Percentiles rank a stretch among this genome's conserved stretches.
These are phyloP conservation scores for Aethes cnicana DNA, from an alignment of 2,888 invertebrate genomes.

Conservation along the genomic window DNA sequence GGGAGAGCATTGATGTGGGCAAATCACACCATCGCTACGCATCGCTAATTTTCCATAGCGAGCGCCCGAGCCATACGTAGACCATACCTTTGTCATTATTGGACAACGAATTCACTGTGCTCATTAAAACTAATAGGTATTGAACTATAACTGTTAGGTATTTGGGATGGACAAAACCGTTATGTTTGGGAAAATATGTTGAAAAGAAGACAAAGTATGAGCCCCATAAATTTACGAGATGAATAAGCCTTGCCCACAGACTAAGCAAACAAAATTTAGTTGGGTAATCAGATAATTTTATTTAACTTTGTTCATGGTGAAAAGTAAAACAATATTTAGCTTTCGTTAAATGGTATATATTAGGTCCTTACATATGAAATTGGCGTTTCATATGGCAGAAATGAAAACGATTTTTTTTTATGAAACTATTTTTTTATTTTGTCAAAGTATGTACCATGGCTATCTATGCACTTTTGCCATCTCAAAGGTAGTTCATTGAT, in stretches of 20 bases:
- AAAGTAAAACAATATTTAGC: neutral
- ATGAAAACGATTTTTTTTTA: no score
- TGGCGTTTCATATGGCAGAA: no score
- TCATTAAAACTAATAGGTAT: constrained; percentile 42
- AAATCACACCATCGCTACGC: constrained; percentile 80
- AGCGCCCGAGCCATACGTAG: constrained; percentile 59
- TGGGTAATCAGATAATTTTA: neutral
- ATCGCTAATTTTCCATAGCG: constrained; percentile 75
- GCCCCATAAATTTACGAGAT: constrained; percentile 13
- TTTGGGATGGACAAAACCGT: constrained; percentile 22
- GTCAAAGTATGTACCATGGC: no score
- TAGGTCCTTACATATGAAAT: no score
- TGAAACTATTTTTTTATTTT: no score
- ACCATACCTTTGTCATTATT: constrained; percentile 50
- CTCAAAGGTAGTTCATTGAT: no score
- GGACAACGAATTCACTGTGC: constrained; percentile 46
- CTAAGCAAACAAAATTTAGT: constrained; percentile 1
- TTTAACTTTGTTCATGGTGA: constrained; percentile 3
- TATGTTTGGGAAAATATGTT: constrained; percentile 20
- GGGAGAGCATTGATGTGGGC: constrained; percentile 78
- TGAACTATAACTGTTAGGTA: constrained; percentile 31
- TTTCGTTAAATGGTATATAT: constrained; percentile 3
- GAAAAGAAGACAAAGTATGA: constrained; percentile 10
- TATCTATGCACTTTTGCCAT: no score
- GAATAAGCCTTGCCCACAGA: constrained; percentile 10